These are phyloP conservation scores for Muraenolepis orangiensis DNA, from an alignment of 2,797 vertebrate species.

Conservation along the genomic window DNA sequence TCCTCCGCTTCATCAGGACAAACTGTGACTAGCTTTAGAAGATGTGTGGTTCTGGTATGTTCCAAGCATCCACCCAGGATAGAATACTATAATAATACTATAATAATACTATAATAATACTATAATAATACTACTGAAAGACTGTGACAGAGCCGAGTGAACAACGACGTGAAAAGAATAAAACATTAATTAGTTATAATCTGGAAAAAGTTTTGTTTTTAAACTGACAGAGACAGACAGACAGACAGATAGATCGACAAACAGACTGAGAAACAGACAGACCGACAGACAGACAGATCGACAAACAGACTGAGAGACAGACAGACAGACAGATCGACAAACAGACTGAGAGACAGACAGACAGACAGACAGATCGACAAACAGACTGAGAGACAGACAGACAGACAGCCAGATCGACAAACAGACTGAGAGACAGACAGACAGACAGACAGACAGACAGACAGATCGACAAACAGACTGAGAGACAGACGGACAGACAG, in stretches of 20 bases:
- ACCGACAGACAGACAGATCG: background rate
- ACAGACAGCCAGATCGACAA: too few relatives aligned
- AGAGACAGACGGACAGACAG: background rate
- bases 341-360: background rate
- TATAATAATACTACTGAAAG: too few relatives aligned
- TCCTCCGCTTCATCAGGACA: background rate
- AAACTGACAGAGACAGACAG: too few relatives aligned
- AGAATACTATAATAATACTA: too few relatives aligned
- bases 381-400: background rate
- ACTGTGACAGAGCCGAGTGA: background rate
- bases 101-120: too few relatives aligned
- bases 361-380: background rate
- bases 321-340: background rate
- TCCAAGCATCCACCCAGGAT: background rate
- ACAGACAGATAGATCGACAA: background rate
- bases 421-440: too few relatives aligned
- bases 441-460: background rate
- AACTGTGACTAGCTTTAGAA: background rate
- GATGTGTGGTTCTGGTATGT: background rate
- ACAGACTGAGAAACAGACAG: background rate
- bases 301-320: background rate
- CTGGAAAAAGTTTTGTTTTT: background rate
- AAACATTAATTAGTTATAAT: background rate
- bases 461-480: background rate
- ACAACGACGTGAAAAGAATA: background rate